These are phyloP conservation scores for Tragelaphus scriptus DNA, from an alignment of 2,113 vertebrate species.

Conservation along the genomic window DNA sequence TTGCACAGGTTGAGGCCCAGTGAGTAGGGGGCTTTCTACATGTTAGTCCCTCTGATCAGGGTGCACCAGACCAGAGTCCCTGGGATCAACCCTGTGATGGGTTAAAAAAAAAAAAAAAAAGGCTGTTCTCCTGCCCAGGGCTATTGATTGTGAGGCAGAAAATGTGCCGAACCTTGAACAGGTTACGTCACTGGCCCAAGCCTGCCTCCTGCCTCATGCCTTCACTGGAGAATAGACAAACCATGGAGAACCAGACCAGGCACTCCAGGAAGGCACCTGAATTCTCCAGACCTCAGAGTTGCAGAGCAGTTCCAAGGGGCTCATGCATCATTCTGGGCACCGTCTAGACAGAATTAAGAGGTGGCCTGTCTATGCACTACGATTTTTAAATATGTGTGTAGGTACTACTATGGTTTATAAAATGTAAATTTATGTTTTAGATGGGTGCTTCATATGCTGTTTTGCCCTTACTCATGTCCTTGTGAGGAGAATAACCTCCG, in stretches of 20 bases:
- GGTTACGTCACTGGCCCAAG: slow-evolving; percentile 2
- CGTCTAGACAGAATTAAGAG: background rate
- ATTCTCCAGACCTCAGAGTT: background rate
- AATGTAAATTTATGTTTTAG: background rate
- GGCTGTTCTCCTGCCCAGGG: background rate
- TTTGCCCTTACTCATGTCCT: background rate
- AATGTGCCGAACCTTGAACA: slow-evolving; percentile 41
- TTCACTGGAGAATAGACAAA: background rate
- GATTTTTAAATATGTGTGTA: slow-evolving; percentile 6
- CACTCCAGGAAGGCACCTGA: background rate
- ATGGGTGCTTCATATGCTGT: background rate
- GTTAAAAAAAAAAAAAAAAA: background rate
- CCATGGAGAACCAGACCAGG: background rate
- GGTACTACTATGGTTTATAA: background rate
- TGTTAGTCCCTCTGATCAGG: background rate
- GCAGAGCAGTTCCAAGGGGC: background rate
- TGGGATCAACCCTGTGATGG: background rate
- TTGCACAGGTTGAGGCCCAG: background rate
- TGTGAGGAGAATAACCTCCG: background rate
- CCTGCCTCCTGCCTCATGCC: background rate
- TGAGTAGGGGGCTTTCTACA: background rate
- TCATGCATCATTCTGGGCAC: background rate
- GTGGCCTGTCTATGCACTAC: background rate
- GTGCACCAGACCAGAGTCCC: background rate
- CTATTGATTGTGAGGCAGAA: slow-evolving; percentile 26